Conservation (phyloP, 2,888 invertebrate genomes). For the Hemaris fuciformis region DNA sequence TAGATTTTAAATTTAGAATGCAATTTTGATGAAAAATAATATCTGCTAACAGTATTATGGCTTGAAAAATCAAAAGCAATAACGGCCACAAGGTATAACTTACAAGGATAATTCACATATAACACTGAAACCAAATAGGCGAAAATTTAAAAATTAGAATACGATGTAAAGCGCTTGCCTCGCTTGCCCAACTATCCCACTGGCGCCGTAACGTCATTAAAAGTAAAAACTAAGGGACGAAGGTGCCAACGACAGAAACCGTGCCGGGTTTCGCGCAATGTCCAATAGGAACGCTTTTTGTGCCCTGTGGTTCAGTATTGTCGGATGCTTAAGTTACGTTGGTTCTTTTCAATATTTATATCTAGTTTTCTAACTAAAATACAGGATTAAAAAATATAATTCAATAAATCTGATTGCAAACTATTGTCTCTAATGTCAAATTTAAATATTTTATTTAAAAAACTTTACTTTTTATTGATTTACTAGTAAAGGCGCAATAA, state of each 20-base stretch:
- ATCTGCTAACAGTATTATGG: too few species aligned
- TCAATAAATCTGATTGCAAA: too few species aligned
- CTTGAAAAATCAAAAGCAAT: too few species aligned
- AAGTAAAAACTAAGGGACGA: not conserved
- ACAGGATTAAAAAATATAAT: not conserved
- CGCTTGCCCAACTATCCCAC: not conserved
- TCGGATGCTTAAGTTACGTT: not conserved
- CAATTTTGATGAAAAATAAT: too few species aligned
- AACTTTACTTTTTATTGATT: too few species aligned
- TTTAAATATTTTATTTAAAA: too few species aligned
- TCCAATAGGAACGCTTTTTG: constrained; percentile 1
- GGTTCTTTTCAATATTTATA: not conserved
- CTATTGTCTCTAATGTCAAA: too few species aligned
- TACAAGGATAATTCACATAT: too few species aligned
- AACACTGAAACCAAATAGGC: too few species aligned
- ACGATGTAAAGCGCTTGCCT: not conserved
- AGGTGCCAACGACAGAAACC: constrained; percentile 5
- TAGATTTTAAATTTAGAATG: too few species aligned
- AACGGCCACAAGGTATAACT: too few species aligned
- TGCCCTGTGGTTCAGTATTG: not conserved
- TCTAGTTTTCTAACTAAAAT: not conserved
- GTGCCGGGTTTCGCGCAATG: not conserved
- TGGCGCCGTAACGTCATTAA: not conserved
- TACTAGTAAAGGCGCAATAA: too few species aligned
- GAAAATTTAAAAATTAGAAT: not conserved